Evolutionary conservation across 2,113 vertebrate genomes (phyloP).

Genomic region (Gymnocephalus cernua): DNA sequence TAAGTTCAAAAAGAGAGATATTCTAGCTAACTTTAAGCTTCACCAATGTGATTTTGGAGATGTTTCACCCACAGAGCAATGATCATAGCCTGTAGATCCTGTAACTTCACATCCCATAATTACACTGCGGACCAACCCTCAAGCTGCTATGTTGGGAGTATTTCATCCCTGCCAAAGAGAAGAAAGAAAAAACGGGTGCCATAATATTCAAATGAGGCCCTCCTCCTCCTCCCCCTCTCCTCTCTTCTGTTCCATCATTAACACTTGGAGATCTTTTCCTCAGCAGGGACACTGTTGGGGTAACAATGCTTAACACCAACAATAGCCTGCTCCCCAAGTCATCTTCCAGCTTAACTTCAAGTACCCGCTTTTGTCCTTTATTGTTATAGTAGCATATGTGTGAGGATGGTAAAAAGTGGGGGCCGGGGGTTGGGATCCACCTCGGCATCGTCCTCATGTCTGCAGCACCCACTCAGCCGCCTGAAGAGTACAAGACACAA

Average conservation of each 20-base stretch:
- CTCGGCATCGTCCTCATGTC: slow-evolving; percentile 61
- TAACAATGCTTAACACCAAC: slow-evolving; percentile 80
- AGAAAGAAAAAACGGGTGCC: slow-evolving; percentile 33
- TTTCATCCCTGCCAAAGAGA: slow-evolving; percentile 46
- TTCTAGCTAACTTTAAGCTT: neutral
- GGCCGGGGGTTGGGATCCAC: slow-evolving; percentile 10
- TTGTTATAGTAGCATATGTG: slow-evolving; percentile 77
- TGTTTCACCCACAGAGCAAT: slow-evolving; percentile 29
- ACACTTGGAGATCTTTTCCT: slow-evolving; percentile 41
- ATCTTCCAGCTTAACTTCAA: slow-evolving; percentile 77
- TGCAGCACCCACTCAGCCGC: slow-evolving; percentile 63
- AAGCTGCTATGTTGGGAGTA: slow-evolving; percentile 61
- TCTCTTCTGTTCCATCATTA: slow-evolving; percentile 31
- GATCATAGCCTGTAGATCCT: slow-evolving; percentile 47
- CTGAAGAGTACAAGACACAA: slow-evolving; percentile 31
- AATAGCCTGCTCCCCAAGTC: slow-evolving; percentile 69
- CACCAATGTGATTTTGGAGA: slow-evolving; percentile 12
- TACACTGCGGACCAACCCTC: slow-evolving; percentile 49
- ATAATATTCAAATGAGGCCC: slow-evolving; percentile 60
- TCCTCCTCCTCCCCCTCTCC: neutral
- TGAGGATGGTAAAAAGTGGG: slow-evolving; percentile 55
- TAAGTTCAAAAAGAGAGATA: neutral
- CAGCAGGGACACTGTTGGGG: slow-evolving; percentile 34
- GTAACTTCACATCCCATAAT: slow-evolving; percentile 50
- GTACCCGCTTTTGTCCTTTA: slow-evolving; percentile 70